Evolutionary conservation across 2,888 invertebrate species (phyloP).

Genomic region (Limnephilus rhombicus): DNA sequence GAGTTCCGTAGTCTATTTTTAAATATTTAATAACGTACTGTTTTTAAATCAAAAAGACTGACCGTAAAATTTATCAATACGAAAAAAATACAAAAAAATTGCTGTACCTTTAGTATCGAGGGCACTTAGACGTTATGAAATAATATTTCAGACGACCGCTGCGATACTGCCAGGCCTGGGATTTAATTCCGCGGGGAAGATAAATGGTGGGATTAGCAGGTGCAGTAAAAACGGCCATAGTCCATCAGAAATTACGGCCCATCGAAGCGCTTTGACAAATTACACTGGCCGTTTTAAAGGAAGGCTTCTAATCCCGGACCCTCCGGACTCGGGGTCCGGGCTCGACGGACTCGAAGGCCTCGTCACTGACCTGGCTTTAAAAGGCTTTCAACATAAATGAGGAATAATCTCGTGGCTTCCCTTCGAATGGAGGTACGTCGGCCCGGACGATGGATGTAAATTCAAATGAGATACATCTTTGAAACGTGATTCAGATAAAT

Average conservation of each 20-base stretch:
- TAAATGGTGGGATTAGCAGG: constrained; percentile 55
- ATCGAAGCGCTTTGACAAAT: constrained; percentile 62
- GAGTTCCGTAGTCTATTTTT: not conserved
- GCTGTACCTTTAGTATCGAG: not conserved
- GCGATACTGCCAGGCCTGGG: not conserved
- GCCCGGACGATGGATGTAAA: constrained; percentile 63
- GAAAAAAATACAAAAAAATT: not conserved
- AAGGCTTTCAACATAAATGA: constrained; percentile 65
- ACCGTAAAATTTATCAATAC: not conserved
- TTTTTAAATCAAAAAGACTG: not conserved
- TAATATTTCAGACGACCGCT: not conserved
- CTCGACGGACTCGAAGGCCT: constrained; percentile 24
- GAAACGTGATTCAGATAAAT: constrained; percentile 64
- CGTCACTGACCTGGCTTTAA: constrained; percentile 63
- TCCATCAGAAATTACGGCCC: constrained; percentile 48
- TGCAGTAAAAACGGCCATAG: constrained; percentile 41
- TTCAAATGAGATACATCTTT: constrained; percentile 65
- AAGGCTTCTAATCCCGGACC: constrained; percentile 48
- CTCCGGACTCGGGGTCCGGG: not conserved
- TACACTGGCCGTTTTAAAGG: constrained; percentile 50
- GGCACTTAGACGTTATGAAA: not conserved
- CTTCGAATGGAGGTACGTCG: constrained; percentile 31
- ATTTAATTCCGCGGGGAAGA: constrained; percentile 26
- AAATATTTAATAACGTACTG: not conserved
- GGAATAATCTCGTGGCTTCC: constrained; percentile 63